Conservation (phyloP, 1,140 invertebrate species). For the Drosophila eugracilis region DNA sequence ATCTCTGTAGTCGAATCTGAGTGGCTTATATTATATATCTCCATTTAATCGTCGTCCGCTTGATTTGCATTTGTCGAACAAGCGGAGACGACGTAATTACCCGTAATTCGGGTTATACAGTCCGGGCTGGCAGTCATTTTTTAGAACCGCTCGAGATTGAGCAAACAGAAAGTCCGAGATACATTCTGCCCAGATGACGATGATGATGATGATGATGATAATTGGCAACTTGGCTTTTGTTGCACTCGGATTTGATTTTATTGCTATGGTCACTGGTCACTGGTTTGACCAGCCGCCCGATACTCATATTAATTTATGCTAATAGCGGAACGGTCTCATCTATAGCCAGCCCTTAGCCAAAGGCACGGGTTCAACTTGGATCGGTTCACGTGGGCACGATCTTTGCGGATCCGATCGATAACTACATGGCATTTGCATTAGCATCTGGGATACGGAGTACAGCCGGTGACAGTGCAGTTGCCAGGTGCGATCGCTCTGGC, state of each 20-base stretch:
- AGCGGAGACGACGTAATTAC: conserved; percentile 62
- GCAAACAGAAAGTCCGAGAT: conserved; percentile 4
- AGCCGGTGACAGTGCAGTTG: conserved; percentile 22
- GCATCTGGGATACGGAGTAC: conserved; percentile 7
- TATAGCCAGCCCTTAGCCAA: background rate
- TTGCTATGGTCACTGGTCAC: background rate
- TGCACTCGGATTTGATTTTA: background rate
- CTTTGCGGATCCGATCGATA: background rate
- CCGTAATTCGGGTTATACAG: conserved; percentile 73
- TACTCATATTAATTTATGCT: conserved; percentile 10
- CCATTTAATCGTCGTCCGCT: conserved; percentile 11
- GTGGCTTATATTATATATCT: background rate
- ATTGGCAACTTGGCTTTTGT: background rate
- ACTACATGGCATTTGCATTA: conserved; percentile 2
- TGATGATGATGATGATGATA: conserved; percentile 41
- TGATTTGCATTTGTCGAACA: conserved; percentile 66
- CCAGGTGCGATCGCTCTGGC: conserved; percentile 22
- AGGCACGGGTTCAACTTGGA: background rate
- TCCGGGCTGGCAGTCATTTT: conserved; percentile 16
- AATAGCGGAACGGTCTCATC: conserved; percentile 12
- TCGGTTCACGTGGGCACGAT: conserved; percentile 47
- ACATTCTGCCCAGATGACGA: background rate
- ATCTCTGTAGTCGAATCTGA: conserved; percentile 9
- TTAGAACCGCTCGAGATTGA: conserved; percentile 9
- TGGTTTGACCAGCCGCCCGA: conserved; percentile 23